Percentiles rank a stretch among this genome's conserved stretches.
phyloP scores from a whole-genome alignment of 2,888 invertebrate genomes.

The Oxycera nigricornis region DNA sequence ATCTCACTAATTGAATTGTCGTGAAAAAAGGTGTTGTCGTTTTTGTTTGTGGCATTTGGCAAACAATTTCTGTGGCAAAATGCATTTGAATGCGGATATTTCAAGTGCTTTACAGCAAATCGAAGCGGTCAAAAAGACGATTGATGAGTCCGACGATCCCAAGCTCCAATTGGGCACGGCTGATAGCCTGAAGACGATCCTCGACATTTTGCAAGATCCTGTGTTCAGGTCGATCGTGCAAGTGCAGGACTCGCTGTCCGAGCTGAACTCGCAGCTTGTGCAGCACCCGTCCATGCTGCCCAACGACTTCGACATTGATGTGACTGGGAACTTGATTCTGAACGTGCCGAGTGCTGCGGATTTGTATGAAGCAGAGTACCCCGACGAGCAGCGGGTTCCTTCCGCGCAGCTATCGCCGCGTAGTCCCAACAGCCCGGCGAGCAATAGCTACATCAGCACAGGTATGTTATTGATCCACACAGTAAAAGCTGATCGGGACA shows the following conservation, averaged over 20 bases:
- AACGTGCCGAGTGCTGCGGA: conserved; percentile 69
- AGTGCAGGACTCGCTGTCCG: conserved; percentile 87
- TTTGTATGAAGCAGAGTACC: conserved; percentile 66
- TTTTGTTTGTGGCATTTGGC: neutral
- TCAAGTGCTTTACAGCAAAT: conserved; percentile 88
- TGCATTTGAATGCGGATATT: conserved; percentile 70
- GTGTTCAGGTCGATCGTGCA: conserved; percentile 89
- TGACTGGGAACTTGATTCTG: conserved; percentile 76
- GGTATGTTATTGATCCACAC: conserved; percentile 34
- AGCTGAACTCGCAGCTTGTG: conserved; percentile 84
- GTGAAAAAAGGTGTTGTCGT: conserved; percentile 16
- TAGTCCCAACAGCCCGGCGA: conserved; percentile 68
- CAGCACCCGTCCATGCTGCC: conserved; percentile 93
- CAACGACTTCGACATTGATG: conserved; percentile 90
- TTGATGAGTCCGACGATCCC: conserved; percentile 84
- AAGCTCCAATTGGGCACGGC: conserved; percentile 75
- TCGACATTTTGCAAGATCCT: conserved; percentile 87
- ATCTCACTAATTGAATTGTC: conserved; percentile 20
- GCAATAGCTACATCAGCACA: conserved; percentile 45
- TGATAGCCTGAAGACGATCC: conserved; percentile 82
- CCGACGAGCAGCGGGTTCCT: conserved; percentile 79
- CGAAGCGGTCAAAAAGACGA: conserved; percentile 85
- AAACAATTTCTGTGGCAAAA: conserved; percentile 45
- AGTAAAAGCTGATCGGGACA: neutral
- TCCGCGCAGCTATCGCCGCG: conserved; percentile 76